These are phyloP conservation scores for Aproaerema taeniolella DNA, from an alignment of 2,888 invertebrate genomes.

Conservation along the genomic window DNA sequence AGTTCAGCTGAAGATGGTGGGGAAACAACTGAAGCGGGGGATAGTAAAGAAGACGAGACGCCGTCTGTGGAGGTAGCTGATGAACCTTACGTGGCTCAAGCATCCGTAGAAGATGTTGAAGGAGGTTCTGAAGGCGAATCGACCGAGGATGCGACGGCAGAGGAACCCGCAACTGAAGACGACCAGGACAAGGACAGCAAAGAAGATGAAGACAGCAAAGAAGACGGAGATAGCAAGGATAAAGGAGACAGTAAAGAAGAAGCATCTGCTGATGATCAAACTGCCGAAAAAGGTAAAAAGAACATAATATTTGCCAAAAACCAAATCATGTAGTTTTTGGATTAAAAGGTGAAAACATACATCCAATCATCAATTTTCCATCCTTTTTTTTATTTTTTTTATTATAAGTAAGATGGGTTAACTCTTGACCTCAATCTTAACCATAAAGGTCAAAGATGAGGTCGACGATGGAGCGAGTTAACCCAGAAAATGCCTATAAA, in stretches of 20 bases:
- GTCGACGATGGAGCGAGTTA: too few species aligned
- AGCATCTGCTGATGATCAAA: constrained; percentile 68
- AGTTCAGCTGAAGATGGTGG: constrained; percentile 58
- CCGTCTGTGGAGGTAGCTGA: constrained; percentile 68
- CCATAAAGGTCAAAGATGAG: too few species aligned
- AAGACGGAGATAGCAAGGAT: constrained; percentile 38
- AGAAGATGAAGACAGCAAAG: constrained; percentile 35
- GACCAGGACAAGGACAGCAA: constrained; percentile 34
- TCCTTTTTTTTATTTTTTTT: constrained; percentile 1
- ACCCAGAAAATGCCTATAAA: too few species aligned
- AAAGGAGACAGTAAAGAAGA: constrained; percentile 38
- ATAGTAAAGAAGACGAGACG: constrained; percentile 47
- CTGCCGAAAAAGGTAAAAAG: constrained; percentile 57
- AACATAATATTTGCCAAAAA: neutral
- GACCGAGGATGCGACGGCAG: constrained; percentile 42
- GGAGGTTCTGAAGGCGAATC: constrained; percentile 49
- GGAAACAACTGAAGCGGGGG: constrained; percentile 35
- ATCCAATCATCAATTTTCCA: neutral
- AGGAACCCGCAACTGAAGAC: constrained; percentile 41
- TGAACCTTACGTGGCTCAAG: constrained; percentile 65
- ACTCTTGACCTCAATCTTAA: too few species aligned
- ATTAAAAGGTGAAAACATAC: neutral
- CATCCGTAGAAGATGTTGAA: constrained; percentile 64
- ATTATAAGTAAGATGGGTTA: neutral
- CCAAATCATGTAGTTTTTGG: too few species aligned